Percentiles rank a stretch among this genome's conserved stretches.
phyloP scores from a whole-genome alignment of 2,113 vertebrate species.

The Ifrita kowaldi region DNA sequence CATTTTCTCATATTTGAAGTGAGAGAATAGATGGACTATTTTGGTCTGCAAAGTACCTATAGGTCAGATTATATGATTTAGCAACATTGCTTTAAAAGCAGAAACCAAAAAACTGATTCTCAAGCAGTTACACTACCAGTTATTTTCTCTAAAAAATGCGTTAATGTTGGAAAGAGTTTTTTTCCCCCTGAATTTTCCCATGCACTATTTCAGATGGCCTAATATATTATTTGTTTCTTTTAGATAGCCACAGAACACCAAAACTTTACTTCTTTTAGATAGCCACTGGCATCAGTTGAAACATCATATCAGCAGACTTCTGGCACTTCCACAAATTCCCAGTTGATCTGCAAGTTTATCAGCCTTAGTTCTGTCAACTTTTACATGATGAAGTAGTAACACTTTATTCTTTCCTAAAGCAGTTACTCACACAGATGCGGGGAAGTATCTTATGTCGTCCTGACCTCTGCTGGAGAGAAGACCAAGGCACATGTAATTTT shows the following conservation, averaged over 20 bases:
- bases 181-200: not conserved
- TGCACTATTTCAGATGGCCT: not conserved
- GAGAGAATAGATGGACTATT: not conserved
- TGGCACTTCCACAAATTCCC: not conserved
- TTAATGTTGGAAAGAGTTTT: fast-evolving
- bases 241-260: not conserved
- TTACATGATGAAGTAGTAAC: not conserved
- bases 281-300: not conserved
- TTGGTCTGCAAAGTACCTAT: not conserved
- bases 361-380: not conserved
- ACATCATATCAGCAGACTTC: not conserved
- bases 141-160: not conserved
- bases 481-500: not conserved
- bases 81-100: not conserved
- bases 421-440: not conserved
- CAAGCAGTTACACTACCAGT: not conserved
- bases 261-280: not conserved
- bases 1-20: not conserved
- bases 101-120: not conserved
- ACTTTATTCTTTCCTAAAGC: not conserved
- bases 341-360: not conserved
- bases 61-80: not conserved
- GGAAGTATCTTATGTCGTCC: not conserved
- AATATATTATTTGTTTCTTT: not conserved
- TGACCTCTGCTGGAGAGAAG: slow-evolving; percentile 47